phyloP scores from a whole-genome alignment of 2,797 vertebrate genomes.

The Allobates femoralis region DNA sequence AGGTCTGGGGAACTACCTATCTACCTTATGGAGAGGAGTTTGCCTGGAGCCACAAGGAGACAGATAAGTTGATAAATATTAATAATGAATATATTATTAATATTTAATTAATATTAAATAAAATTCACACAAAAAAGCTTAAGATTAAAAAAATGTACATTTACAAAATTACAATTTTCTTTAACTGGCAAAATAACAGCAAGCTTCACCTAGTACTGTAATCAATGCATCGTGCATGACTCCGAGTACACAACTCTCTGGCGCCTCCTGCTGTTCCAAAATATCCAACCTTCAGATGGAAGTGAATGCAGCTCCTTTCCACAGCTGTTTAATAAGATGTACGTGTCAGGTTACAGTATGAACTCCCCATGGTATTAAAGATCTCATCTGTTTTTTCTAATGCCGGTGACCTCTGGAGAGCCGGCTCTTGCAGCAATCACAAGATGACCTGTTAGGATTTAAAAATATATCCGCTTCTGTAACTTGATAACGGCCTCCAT shows the following conservation, averaged over 20 bases:
- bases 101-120: too few relatives aligned
- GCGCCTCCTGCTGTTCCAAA: slow-evolving; percentile 36
- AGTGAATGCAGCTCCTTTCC: background rate
- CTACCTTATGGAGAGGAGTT: too few relatives aligned
- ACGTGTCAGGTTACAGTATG: background rate
- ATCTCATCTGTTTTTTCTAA: slow-evolving; percentile 47
- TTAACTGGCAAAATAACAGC: background rate
- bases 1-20: too few relatives aligned
- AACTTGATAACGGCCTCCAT: slow-evolving; percentile 50
- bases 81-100: too few relatives aligned
- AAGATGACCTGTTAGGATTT: slow-evolving; percentile 58
- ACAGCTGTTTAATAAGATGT: slow-evolving; percentile 42
- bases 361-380: slow-evolving; percentile 37
- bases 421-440: slow-evolving; percentile 45
- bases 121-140: too few relatives aligned
- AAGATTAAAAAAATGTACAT: background rate
- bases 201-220: background rate
- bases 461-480: slow-evolving; percentile 61
- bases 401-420: slow-evolving; percentile 51
- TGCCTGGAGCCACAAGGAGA: too few relatives aligned
- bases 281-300: background rate
- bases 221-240: background rate
- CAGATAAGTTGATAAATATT: too few relatives aligned
- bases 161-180: background rate
- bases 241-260: background rate